Base-by-base conservation (phyloP, 2,113 vertebrate genomes). In the Percina caprodes region DNA sequence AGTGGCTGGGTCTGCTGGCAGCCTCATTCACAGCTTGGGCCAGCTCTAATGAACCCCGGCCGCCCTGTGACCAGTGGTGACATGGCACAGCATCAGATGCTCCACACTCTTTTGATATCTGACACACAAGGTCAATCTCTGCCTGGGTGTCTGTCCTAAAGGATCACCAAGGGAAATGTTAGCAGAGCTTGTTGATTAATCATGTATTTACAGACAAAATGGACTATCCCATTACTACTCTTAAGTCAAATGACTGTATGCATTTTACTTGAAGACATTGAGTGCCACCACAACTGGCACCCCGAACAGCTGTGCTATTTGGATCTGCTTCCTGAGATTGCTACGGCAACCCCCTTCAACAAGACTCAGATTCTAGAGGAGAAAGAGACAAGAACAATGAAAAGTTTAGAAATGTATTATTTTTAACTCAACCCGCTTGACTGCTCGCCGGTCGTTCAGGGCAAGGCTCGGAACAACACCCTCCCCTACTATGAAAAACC, bases 251-350 rank as follows among this genome's bases (percentile, higher is more conserved):
- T 42, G 33, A 23, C 23, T 63, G 5, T n/a, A 63, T 51, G 69
- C 1, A 19, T 94, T 96, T 96, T 94, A 99, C 98, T 95, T 97
- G 94, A 99, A 99, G 84, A 96, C 93, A 0, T 99, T 99, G 63
- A 99, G 73, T 1, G 98, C 98, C 69, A 99, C 97, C 10, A 99
- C 97, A 3, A 99, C 98, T 0, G 98, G 97, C 13, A 99, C 95
- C n/a, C 98, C 97, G 62, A 99, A 99, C 39, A 96, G 96, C 54
- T 96, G 96, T 26, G 96, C 88, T 21, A 99, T 99, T 92, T 99
- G 94, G 90, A 99, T 99, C 82, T 99, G 98, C 84, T 99, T 99
- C 93, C 94, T 95, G 33, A 99, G 95, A 80, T 99, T 99, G 90
- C 97, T 97, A 80, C 89, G 96, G 92, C 97, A 99, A 72, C 98